Percentiles rank a stretch among this genome's conserved stretches.
These are phyloP conservation scores for Chironomus riparius DNA, from an alignment of 2,888 invertebrate species.

Conservation along the genomic window DNA sequence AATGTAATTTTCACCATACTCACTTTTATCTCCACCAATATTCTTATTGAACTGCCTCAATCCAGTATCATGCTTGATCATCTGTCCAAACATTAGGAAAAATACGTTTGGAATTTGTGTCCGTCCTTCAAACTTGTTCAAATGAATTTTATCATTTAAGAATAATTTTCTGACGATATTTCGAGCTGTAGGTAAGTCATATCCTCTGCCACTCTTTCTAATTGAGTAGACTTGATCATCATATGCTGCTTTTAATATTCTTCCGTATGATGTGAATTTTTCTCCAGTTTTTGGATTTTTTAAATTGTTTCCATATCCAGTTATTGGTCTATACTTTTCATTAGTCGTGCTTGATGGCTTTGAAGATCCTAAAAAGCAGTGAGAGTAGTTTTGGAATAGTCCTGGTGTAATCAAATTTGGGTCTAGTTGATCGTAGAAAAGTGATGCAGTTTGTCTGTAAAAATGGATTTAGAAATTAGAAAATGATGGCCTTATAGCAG, in stretches of 20 bases:
- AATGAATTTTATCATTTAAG: background rate
- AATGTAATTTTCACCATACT: background rate
- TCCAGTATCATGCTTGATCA: slow-evolving; percentile 42
- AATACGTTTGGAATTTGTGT: background rate
- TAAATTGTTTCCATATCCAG: slow-evolving; percentile 32
- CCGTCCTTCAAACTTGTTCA: background rate
- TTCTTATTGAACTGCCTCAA: background rate
- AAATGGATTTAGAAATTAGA: too few relatives aligned
- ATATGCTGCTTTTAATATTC: slow-evolving; percentile 23
- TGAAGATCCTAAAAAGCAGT: background rate
- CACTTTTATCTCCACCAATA: background rate
- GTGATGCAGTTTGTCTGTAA: slow-evolving; percentile 14
- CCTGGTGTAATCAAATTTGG: background rate
- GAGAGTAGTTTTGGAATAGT: slow-evolving; percentile 12
- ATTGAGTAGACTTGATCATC: slow-evolving; percentile 27
- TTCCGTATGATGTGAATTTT: slow-evolving; percentile 27
- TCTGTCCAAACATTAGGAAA: slow-evolving; percentile 44
- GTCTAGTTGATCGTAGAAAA: slow-evolving; percentile 16
- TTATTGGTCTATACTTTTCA: slow-evolving; percentile 29
- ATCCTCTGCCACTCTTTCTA: slow-evolving; percentile 15
- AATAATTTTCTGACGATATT: slow-evolving; percentile 20
- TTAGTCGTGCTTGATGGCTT: too few relatives aligned
- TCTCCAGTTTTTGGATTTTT: slow-evolving; percentile 30
- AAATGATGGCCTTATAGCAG: background rate
- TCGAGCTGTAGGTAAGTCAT: slow-evolving; percentile 10